Conservation (phyloP, 2,797 vertebrate species). For the Galaxias olidus region DNA sequence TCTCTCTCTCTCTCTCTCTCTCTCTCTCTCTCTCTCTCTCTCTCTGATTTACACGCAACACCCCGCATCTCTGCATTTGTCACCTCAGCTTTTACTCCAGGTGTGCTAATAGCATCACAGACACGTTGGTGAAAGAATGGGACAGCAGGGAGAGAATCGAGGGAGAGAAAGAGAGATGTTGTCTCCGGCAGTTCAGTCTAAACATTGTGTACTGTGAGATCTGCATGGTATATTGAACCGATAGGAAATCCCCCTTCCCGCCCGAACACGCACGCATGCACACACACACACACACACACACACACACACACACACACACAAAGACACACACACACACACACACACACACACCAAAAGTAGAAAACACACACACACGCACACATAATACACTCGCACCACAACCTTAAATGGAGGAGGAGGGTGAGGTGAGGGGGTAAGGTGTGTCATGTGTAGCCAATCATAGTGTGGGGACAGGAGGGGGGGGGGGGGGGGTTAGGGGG, state of each 20-base stretch:
- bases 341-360: too few species aligned
- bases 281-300: too few species aligned
- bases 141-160: slow-evolving; percentile 16
- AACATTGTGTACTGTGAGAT: too few species aligned
- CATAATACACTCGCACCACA: too few species aligned
- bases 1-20: slow-evolving; percentile 24
- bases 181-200: too few species aligned
- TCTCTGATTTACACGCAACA: too few species aligned
- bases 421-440: slow-evolving; percentile 5
- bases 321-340: too few species aligned
- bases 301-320: too few species aligned
- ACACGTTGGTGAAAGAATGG: slow-evolving; percentile 33
- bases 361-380: too few species aligned
- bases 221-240: too few species aligned
- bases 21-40: slow-evolving; percentile 44
- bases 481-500: not conserved
- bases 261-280: too few species aligned
- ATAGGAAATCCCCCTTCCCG: too few species aligned
- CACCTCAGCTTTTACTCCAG: slow-evolving; percentile 78
- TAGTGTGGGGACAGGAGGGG: slow-evolving; percentile 25
- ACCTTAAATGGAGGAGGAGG: not conserved
- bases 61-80: slow-evolving; percentile 60
- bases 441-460: slow-evolving; percentile 30
- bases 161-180: slow-evolving; percentile 1
- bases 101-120: slow-evolving; percentile 79